These are phyloP conservation scores for Nyctibius grandis DNA, from an alignment of 2,797 vertebrate genomes.

Conservation along the genomic window DNA sequence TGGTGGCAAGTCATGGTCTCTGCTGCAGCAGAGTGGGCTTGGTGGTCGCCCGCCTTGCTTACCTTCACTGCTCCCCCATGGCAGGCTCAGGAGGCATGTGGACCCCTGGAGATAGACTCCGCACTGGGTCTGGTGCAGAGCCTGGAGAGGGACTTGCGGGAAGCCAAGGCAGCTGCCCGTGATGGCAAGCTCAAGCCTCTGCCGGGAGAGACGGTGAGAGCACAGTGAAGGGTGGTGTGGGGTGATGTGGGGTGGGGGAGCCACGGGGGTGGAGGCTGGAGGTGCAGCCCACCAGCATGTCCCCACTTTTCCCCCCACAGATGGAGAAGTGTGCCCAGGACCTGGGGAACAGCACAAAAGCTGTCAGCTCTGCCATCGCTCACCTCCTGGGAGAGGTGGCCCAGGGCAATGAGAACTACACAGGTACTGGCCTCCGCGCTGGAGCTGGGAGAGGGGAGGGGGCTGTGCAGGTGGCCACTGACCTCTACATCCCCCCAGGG, in stretches of 20 bases:
- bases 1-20: background rate
- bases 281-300: background rate
- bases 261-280: background rate
- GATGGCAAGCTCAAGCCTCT: conserved; percentile 90
- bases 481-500: conserved; percentile 64
- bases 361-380: conserved; percentile 91
- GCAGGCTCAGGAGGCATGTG: conserved; percentile 95
- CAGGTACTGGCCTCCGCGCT: conserved; percentile 71
- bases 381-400: conserved; percentile 92
- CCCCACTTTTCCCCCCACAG: conserved; percentile 55
- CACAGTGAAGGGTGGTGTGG: rapidly evolving
- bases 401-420: conserved; percentile 97
- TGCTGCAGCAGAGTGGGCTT: background rate
- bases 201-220: conserved; percentile 90
- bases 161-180: conserved; percentile 88
- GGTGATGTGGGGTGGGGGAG: rapidly evolving
- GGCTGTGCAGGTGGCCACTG: rapidly evolving
- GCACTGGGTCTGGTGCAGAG: conserved; percentile 87
- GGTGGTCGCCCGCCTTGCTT: rapidly evolving
- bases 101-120: conserved; percentile 94
- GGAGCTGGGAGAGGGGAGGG: background rate
- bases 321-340: conserved; percentile 95
- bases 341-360: conserved; percentile 94
- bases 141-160: conserved; percentile 91
- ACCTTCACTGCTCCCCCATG: background rate